These are phyloP conservation scores for Cryptocephalus moraei DNA, from an alignment of 2,888 invertebrate genomes.

Conservation along the genomic window DNA sequence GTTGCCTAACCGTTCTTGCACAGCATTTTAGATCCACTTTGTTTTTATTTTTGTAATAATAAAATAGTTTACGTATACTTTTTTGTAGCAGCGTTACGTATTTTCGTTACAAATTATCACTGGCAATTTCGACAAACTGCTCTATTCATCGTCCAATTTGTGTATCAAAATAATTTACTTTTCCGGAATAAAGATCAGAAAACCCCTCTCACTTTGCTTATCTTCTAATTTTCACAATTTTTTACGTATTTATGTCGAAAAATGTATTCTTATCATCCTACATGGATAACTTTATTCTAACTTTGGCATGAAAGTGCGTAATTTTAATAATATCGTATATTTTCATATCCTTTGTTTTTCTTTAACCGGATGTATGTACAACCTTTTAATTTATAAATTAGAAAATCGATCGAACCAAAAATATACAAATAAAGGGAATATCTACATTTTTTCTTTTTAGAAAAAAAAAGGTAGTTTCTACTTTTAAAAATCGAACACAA, in stretches of 20 bases:
- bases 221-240: constrained; percentile 3
- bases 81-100: constrained; percentile 37
- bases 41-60: constrained; percentile 22
- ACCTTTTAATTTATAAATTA: constrained; percentile 24
- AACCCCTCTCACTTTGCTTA: constrained; percentile 6
- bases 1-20: constrained; percentile 25
- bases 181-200: too few species aligned
- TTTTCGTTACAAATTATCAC: constrained; percentile 33
- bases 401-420: constrained; percentile 28
- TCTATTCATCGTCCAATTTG: too few species aligned
- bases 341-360: constrained; percentile 36
- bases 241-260: constrained; percentile 23
- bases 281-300: constrained; percentile 39
- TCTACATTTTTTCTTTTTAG: constrained; percentile 29
- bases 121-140: constrained; percentile 21
- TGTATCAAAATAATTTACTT: too few species aligned
- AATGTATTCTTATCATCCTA: constrained; percentile 30
- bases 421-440: constrained; percentile 35
- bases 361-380: constrained; percentile 32
- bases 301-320: constrained; percentile 42
- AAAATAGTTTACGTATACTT: constrained; percentile 36
- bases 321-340: constrained; percentile 39
- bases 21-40: constrained; percentile 9
- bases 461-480: constrained; percentile 16
- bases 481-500: constrained; percentile 8